Percentiles rank a stretch among this genome's conserved stretches.
These are phyloP conservation scores for Danaus melanippus DNA, from an alignment of 1,140 invertebrate genomes.

Conservation along the genomic window DNA sequence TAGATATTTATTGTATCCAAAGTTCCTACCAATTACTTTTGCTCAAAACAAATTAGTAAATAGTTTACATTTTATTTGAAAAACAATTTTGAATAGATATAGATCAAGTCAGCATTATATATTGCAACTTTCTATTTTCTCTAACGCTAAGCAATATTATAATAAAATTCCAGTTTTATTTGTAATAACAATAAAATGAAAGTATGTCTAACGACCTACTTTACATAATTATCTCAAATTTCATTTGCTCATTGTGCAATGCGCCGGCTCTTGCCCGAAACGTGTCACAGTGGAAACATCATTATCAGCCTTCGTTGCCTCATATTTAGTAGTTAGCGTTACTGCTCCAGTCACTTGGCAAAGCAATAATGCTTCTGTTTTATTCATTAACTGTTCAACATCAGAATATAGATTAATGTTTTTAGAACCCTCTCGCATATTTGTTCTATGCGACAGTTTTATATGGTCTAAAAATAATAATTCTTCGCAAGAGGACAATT, in stretches of 20 bases:
- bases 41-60: too few species aligned
- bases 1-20: too few species aligned
- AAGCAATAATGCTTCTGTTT: conserved; percentile 53
- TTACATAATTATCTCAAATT: conserved; percentile 44
- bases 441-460: too few species aligned
- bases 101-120: too few species aligned
- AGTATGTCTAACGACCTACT: conserved; percentile 37
- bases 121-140: background rate
- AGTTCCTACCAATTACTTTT: too few species aligned
- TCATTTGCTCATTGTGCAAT: conserved; percentile 43
- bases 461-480: too few species aligned
- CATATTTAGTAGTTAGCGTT: conserved; percentile 44
- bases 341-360: conserved; percentile 41
- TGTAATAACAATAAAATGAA: conserved; percentile 20
- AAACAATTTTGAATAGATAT: too few species aligned
- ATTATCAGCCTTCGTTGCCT: conserved; percentile 66
- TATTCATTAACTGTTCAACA: conserved; percentile 43
- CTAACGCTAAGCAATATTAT: too few species aligned
- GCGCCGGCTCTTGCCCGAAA: conserved; percentile 56
- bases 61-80: too few species aligned
- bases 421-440: background rate
- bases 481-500: too few species aligned
- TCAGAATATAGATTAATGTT: conserved; percentile 5
- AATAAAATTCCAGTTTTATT: conserved; percentile 7
- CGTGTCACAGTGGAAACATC: conserved; percentile 62